A percentile compares a stretch with the other conserved stretches of the same genome.
Evolutionary conservation across 2,113 vertebrate species (phyloP).

Genomic region (Stigmatopora nigra): DNA sequence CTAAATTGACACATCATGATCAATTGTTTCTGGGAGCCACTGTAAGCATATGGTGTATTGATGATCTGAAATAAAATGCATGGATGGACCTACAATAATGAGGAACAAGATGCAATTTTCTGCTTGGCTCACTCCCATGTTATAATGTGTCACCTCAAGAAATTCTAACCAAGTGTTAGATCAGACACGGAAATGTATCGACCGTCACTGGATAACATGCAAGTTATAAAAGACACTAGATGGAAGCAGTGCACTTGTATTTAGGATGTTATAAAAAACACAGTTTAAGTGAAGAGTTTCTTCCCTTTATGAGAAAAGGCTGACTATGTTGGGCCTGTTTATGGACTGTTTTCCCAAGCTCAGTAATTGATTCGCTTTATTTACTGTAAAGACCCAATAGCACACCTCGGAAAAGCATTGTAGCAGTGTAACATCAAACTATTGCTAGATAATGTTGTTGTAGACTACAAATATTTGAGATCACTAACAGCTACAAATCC

Average conservation of each 20-base stretch:
- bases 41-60: neutral
- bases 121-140: conserved; percentile 24
- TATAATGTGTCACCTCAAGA: conserved; percentile 5
- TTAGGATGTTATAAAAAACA: neutral
- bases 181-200: neutral
- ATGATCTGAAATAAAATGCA: conserved; percentile 4
- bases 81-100: conserved; percentile 23
- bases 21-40: neutral
- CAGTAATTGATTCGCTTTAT: neutral
- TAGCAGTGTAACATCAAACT: neutral
- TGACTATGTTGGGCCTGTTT: neutral
- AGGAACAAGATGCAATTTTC: conserved; percentile 33
- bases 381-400: neutral
- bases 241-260: neutral
- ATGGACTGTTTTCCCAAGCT: neutral
- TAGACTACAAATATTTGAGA: no score
- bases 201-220: neutral
- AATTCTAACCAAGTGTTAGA: conserved; percentile 20
- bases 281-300: neutral
- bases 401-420: neutral
- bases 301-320: neutral
- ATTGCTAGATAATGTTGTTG: no score
- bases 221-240: neutral
- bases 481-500: no score
- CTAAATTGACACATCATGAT: neutral